Evolutionary conservation across 2,888 invertebrate species (phyloP), one percentile per base, ranked within the genome.

Genomic region (Cosmopolites sordidus): DNA sequence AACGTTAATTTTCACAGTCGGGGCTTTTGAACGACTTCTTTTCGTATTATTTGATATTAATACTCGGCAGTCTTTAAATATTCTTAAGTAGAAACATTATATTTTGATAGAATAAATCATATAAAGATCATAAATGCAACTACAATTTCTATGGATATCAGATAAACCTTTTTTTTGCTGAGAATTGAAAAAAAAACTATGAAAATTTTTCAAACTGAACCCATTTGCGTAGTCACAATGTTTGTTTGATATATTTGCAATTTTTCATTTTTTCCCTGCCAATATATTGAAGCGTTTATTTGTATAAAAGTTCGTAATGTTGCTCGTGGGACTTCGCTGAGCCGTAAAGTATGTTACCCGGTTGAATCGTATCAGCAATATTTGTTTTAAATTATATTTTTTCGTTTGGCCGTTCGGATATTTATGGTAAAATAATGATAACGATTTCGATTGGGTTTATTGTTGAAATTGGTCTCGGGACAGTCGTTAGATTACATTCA

Each of bases 381-480:
- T 54, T 54, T 54, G 48, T 54, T 54, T 44, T 48, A 54, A 54
- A 54, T 54, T 48, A 44, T 54, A 48, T 54, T 52, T 54, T 48
- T 30, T 14, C 33, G 33, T 33, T 33, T 29, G 12, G 18, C 30
- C 30, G 16, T 14, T 33, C 14, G 42, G 29, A 27, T 38, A 51
- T 40, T 51, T 45, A 51, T 40, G 37, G 44, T 16, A n/a, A 33
- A 33, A 33, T 33, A 33, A 33, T 12, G 33, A 12, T 33, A 33
- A 33, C 33, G n/a, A 33, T 33, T 33, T n/a, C 33, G n/a, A 33
- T 33, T 22, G 22, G 22, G 22, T 22, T 22, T 8, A 22, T 22
- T 22, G 22, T 22, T 22, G 22, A 22, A 22, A 22, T 22, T 33
- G 33, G 33, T 33, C 33, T 33, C 33, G 11, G 11, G 33, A 12